Evolutionary conservation across 2,797 vertebrate species (phyloP).

Genomic region (Carapus acus): DNA sequence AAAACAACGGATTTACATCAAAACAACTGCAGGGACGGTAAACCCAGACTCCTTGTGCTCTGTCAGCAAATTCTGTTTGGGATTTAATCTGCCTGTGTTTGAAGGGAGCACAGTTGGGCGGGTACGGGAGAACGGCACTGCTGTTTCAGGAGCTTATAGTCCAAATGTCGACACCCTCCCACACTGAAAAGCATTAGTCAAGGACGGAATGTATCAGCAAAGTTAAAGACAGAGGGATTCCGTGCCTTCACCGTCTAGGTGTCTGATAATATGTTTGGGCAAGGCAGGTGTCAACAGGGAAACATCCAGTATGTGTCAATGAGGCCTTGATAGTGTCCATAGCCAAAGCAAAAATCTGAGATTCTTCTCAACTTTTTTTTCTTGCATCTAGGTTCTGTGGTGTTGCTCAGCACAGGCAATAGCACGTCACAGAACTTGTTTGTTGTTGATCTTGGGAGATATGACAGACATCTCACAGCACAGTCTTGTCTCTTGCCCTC

Average conservation of each 20-base stretch:
- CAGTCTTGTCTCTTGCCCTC: slow-evolving; percentile 5
- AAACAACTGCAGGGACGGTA: slow-evolving; percentile 41
- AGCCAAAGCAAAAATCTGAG: slow-evolving; percentile 60
- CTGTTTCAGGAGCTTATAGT: slow-evolving; percentile 36
- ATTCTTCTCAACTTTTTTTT: too few relatives aligned
- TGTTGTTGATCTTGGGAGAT: slow-evolving; percentile 27
- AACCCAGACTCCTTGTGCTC: slow-evolving; percentile 25
- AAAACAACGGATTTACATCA: slow-evolving; percentile 30
- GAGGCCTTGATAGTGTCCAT: slow-evolving; percentile 40
- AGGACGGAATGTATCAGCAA: slow-evolving; percentile 49
- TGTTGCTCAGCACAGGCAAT: slow-evolving; percentile 21
- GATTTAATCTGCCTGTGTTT: slow-evolving; percentile 28
- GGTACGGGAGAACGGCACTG: slow-evolving; percentile 9
- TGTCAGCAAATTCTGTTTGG: slow-evolving; percentile 51
- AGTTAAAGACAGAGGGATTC: slow-evolving; percentile 25
- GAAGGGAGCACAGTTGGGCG: not conserved
- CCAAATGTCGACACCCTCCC: slow-evolving; percentile 33
- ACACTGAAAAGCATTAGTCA: slow-evolving; percentile 43
- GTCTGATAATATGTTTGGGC: slow-evolving; percentile 53
- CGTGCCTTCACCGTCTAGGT: slow-evolving; percentile 41
- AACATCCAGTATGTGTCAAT: slow-evolving; percentile 53
- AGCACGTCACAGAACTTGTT: slow-evolving; percentile 29
- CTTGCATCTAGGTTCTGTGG: slow-evolving; percentile 21
- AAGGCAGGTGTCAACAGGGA: slow-evolving; percentile 43
- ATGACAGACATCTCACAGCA: slow-evolving; percentile 5